These are phyloP conservation scores for Sinocyclocheilus grahami DNA, from an alignment of 2,113 vertebrate species.

Conservation along the genomic window DNA sequence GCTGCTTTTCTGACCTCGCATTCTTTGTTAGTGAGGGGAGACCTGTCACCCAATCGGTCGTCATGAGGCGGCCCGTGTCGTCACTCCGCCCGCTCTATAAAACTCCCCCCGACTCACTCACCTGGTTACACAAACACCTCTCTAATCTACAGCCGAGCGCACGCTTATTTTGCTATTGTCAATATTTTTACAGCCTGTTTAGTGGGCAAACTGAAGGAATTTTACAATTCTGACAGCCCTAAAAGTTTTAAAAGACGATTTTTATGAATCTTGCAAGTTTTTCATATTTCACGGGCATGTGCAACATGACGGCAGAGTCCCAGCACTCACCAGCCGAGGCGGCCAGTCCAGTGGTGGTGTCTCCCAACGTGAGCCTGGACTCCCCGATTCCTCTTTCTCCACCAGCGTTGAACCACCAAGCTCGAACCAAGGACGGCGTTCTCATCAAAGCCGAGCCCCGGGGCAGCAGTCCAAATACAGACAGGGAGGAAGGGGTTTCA, in stretches of 20 bases:
- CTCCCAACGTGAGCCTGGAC: constrained; percentile 74
- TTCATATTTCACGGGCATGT: constrained; percentile 79
- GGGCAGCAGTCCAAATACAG: constrained; percentile 69
- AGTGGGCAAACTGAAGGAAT: background rate
- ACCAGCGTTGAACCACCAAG: constrained; percentile 67
- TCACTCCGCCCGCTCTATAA: constrained; percentile 74
- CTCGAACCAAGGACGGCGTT: constrained; percentile 70
- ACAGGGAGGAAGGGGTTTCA: constrained; percentile 64
- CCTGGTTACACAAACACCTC: constrained; percentile 66
- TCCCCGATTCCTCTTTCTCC: constrained; percentile 68
- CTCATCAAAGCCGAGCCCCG: constrained; percentile 79
- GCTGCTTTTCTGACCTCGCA: background rate
- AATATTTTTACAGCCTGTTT: background rate
- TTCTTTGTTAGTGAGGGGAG: constrained; percentile 24
- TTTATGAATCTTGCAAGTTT: constrained; percentile 85
- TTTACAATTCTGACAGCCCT: background rate
- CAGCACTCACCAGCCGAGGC: constrained; percentile 74
- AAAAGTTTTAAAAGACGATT: constrained; percentile 43
- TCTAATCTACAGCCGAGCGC: background rate
- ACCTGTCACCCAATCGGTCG: constrained; percentile 51
- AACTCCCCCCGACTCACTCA: constrained; percentile 72
- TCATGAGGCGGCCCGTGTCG: constrained; percentile 66
- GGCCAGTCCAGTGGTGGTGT: constrained; percentile 74
- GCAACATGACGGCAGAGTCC: constrained; percentile 82
- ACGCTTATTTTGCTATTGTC: background rate